Base-by-base conservation (phyloP, 2,113 vertebrate genomes). In the Limnothrissa miodon region DNA sequence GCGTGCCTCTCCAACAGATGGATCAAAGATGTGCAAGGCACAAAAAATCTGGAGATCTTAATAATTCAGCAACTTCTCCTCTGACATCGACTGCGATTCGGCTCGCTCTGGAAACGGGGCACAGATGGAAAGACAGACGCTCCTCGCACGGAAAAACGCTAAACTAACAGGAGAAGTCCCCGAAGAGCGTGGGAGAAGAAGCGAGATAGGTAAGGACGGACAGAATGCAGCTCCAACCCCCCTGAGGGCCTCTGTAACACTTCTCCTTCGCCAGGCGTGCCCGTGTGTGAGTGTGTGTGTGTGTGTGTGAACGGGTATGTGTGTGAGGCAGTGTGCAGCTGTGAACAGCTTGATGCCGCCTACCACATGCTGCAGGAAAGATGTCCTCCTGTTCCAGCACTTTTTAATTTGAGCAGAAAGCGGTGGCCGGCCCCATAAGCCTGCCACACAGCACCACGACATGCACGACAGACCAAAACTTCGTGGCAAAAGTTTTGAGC, bases 61-160 rank as follows among this genome's bases (percentile, higher is more conserved):
- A 94, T 95, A 94, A 94, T 94, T 94, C 92, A 94, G 92, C 93
- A 94, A 93, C 93, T 94, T 93, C 91, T 91, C 90, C 92, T 93
- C 91, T 94, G 93, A 94, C 93, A 93, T 89, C 90, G 93, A 94
- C 90, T 92, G 92, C 91, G 93, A 91, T 94, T 95, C 93, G 93
- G 91, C 92, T 92, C 88, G 81, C 92, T 89, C 90, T 91, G 89
- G 29, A 92, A 92, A 93, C 92, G 87, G 88, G 92, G 91, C 92
- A 91, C 94, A 95, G 94, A 95, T 94, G 94, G 94, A 92, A 91
- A 93, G 90, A 92, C 93, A 94, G 93, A 92, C 92, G 88, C 89
- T 89, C 89, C 90, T 93, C 89, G 91, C 86, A 85, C 91, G 91
- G 91, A 90, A 92, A 87, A 93, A 91, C 92, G 89, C 89, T 86